Evolutionary conservation across 2,888 invertebrate genomes (phyloP).

Genomic region (Syrphus vitripennis): DNA sequence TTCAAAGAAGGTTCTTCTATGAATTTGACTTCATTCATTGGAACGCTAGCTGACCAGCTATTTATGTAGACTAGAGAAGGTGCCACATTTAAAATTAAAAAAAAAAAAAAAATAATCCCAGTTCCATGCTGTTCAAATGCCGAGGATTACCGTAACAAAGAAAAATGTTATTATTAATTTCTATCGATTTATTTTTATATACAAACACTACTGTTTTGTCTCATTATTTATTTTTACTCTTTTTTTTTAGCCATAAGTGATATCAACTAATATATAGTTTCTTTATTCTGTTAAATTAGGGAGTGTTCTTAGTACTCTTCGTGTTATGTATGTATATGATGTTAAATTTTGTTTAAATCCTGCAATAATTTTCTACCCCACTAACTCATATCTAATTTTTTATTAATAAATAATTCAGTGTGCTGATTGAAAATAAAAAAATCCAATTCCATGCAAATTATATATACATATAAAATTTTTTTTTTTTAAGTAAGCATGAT

Average conservation of each 20-base stretch:
- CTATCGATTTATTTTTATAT: slow-evolving; percentile 39
- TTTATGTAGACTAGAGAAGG: slow-evolving; percentile 51
- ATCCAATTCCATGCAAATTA: neutral
- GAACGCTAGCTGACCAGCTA: slow-evolving; percentile 72
- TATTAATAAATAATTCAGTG: neutral
- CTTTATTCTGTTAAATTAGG: slow-evolving; percentile 27
- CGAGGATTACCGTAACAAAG: slow-evolving; percentile 56
- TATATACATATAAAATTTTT: no score
- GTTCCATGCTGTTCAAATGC: slow-evolving; percentile 64
- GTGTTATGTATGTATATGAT: neutral
- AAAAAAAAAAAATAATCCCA: slow-evolving; percentile 1
- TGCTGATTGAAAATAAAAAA: neutral
- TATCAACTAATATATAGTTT: slow-evolving; percentile 16
- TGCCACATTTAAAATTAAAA: slow-evolving; percentile 58
- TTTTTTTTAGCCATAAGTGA: slow-evolving; percentile 43
- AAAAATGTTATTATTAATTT: slow-evolving; percentile 18
- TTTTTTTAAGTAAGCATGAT: neutral
- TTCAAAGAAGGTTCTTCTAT: slow-evolving; percentile 78
- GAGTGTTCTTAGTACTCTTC: slow-evolving; percentile 17
- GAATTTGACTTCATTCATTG: slow-evolving; percentile 77
- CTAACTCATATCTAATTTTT: neutral
- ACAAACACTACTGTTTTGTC: slow-evolving; percentile 23
- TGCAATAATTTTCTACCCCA: neutral
- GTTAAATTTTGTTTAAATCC: slow-evolving; percentile 12
- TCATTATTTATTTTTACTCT: slow-evolving; percentile 49